Evolutionary conservation across 2,888 invertebrate genomes (phyloP).

Genomic region (Xylota segnis): DNA sequence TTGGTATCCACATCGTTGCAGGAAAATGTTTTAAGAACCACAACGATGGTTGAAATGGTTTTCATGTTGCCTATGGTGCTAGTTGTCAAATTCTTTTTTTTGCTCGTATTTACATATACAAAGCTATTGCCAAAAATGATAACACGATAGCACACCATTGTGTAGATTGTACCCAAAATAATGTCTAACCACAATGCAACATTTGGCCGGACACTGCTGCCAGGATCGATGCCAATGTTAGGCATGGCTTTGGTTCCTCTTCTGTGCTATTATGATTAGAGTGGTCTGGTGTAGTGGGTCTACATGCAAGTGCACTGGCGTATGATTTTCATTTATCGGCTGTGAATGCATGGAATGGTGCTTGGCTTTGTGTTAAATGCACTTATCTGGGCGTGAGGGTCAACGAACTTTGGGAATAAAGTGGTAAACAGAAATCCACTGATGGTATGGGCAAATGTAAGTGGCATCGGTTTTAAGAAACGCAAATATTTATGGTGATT

Average conservation of each 20-base stretch:
- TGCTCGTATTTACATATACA: neutral
- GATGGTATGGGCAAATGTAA: neutral
- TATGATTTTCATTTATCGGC: neutral
- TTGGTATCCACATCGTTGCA: neutral
- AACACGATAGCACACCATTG: slow-evolving; percentile 42
- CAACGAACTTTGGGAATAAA: neutral
- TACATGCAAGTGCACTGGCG: neutral
- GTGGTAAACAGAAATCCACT: neutral
- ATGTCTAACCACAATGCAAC: slow-evolving; percentile 59
- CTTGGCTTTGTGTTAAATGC: neutral
- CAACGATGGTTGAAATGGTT: neutral
- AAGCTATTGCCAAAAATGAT: slow-evolving; percentile 52
- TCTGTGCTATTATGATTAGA: slow-evolving; percentile 1
- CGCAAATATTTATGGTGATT: too few species aligned
- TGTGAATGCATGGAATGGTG: neutral
- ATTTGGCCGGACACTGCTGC: slow-evolving; percentile 63
- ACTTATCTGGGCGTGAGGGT: neutral
- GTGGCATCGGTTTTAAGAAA: neutral
- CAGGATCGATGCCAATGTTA: slow-evolving; percentile 54
- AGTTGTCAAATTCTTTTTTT: slow-evolving; percentile 2
- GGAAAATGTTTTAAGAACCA: neutral
- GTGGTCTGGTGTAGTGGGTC: neutral
- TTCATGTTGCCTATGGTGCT: neutral
- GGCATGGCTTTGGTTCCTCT: neutral
- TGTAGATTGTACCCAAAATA: slow-evolving; percentile 38